A percentile compares a stretch with the other conserved stretches of the same genome.
These are phyloP conservation scores for Corvus cornix DNA, from an alignment of 2,113 vertebrate species.

Conservation along the genomic window DNA sequence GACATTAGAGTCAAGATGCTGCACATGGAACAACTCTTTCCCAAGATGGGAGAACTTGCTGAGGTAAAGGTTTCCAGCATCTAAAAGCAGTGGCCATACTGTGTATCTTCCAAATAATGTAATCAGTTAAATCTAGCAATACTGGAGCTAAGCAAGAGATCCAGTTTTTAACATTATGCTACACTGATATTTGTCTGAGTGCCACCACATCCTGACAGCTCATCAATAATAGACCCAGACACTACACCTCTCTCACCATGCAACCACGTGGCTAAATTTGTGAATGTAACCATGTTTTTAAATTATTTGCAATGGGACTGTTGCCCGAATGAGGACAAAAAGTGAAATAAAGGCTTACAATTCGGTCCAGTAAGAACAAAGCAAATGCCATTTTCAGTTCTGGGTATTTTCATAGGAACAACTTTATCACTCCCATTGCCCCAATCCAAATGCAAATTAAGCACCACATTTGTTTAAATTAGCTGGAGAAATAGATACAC, in stretches of 20 bases:
- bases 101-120: not conserved
- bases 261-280: not conserved
- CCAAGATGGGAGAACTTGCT: not conserved
- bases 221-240: not conserved
- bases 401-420: not conserved
- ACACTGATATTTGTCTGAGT: not conserved
- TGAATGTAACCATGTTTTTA: not conserved
- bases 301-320: not conserved
- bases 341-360: not conserved
- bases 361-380: not conserved
- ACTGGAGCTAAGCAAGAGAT: not conserved
- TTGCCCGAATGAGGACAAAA: not conserved
- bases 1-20: not conserved
- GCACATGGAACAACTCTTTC: not conserved
- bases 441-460: constrained; percentile 30
- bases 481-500: not conserved
- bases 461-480: constrained; percentile 27
- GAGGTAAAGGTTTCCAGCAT: not conserved
- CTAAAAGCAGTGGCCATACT: not conserved
- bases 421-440: not conserved
- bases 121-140: not conserved
- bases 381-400: not conserved
- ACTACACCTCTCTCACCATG: not conserved
- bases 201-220: fast-evolving
- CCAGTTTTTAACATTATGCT: not conserved